These are phyloP conservation scores for Rhinolophus ferrumequinum DNA, from an alignment of 2,113 vertebrate genomes.

Conservation along the genomic window DNA sequence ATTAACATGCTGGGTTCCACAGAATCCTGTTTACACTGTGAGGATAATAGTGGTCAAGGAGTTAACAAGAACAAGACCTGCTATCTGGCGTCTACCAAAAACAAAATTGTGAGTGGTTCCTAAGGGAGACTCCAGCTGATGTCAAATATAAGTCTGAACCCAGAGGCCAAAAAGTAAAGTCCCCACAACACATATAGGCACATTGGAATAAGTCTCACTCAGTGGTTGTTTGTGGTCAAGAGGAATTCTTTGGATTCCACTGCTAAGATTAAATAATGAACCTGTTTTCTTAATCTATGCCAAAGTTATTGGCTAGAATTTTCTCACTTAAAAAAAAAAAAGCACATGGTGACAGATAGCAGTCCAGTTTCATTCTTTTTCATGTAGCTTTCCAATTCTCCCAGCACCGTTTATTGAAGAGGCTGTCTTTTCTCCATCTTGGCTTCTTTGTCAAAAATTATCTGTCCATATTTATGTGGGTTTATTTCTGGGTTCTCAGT, in stretches of 20 bases:
- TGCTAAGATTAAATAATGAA: not conserved
- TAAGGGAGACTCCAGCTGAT: not conserved
- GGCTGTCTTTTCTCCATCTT: too few species aligned
- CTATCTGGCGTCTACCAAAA: constrained; percentile 47
- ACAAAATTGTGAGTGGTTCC: constrained; percentile 4
- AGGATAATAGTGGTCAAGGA: constrained; percentile 55
- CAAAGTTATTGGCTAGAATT: not conserved
- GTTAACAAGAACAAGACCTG: constrained; percentile 51
- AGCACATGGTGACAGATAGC: too few species aligned
- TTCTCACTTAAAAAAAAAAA: not conserved
- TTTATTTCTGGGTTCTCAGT: too few species aligned
- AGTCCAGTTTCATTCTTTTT: too few species aligned
- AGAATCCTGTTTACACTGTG: constrained; percentile 46
- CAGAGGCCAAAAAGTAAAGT: not conserved
- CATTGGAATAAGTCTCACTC: not conserved
- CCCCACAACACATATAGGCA: not conserved
- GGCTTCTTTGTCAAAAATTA: too few species aligned
- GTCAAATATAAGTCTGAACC: not conserved
- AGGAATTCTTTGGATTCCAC: not conserved
- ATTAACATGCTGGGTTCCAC: not conserved
- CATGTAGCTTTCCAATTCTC: too few species aligned
- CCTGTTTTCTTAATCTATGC: not conserved
- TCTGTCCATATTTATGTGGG: too few species aligned
- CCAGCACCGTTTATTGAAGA: too few species aligned
- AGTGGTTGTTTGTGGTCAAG: not conserved